phyloP scores from a whole-genome alignment of 2,888 invertebrate genomes.

The Agriotes lineatus region DNA sequence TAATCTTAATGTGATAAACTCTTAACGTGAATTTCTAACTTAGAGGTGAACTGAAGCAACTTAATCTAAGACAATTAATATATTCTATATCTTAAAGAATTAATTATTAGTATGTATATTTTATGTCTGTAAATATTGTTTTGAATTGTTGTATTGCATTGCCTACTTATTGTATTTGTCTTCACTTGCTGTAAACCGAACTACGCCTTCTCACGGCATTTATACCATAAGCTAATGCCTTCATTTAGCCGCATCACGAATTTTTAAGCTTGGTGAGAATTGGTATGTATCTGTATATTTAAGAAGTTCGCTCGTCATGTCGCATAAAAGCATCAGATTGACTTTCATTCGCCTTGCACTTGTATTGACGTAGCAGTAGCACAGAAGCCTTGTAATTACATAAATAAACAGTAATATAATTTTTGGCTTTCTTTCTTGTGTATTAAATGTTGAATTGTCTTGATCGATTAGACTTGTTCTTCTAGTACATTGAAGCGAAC shows the following conservation, averaged over 20 bases:
- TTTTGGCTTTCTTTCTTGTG: background rate
- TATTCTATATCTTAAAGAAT: slow-evolving; percentile 23
- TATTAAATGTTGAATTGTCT: no score
- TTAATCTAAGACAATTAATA: slow-evolving; percentile 52
- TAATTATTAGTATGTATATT: slow-evolving; percentile 50
- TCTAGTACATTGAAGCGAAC: no score
- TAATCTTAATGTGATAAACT: slow-evolving; percentile 57
- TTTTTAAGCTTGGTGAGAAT: slow-evolving; percentile 26
- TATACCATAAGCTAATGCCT: slow-evolving; percentile 30
- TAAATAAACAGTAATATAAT: slow-evolving; percentile 21
- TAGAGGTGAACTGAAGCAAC: slow-evolving; percentile 58
- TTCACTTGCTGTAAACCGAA: slow-evolving; percentile 17
- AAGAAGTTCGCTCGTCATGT: slow-evolving; percentile 17
- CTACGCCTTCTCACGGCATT: slow-evolving; percentile 35
- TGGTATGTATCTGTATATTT: slow-evolving; percentile 5
- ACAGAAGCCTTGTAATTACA: slow-evolving; percentile 38
- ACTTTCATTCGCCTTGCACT: slow-evolving; percentile 43
- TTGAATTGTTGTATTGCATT: slow-evolving; percentile 54
- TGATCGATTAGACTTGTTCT: no score
- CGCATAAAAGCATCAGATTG: slow-evolving; percentile 5
- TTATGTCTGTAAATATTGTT: slow-evolving; percentile 61
- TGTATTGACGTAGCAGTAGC: slow-evolving; percentile 49
- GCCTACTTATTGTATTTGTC: slow-evolving; percentile 29
- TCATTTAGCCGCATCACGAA: slow-evolving; percentile 13
- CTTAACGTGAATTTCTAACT: slow-evolving; percentile 46